Percentiles rank a stretch among this genome's conserved stretches.
Evolutionary conservation across 2,113 vertebrate species (phyloP).

Genomic region (Rhinichthys klamathensis): DNA sequence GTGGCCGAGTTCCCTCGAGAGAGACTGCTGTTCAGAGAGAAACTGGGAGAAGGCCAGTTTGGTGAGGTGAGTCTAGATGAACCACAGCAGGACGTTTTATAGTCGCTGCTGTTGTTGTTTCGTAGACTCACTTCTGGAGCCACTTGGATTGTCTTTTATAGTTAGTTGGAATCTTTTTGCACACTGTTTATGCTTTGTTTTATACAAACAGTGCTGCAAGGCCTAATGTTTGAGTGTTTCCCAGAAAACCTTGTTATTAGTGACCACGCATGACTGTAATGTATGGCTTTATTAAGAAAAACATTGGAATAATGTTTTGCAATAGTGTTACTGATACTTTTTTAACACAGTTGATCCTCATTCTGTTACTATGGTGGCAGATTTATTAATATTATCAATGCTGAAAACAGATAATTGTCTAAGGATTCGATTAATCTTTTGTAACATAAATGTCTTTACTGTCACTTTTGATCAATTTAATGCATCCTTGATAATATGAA

Average conservation of each 20-base stretch:
- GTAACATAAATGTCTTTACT: not conserved
- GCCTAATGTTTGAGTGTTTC: constrained; percentile 3
- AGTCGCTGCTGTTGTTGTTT: not conserved
- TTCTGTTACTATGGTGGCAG: not conserved
- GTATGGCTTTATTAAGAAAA: constrained; percentile 15
- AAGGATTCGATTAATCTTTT: not conserved
- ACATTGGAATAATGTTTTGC: not conserved
- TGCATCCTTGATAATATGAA: not conserved
- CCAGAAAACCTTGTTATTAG: constrained; percentile 7
- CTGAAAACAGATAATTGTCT: too few species aligned
- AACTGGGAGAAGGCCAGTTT: constrained; percentile 86
- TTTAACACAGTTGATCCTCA: not conserved
- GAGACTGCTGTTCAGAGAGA: constrained; percentile 80
- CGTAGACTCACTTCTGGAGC: not conserved
- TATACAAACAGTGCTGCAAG: not conserved
- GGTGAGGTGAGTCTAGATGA: constrained; percentile 75
- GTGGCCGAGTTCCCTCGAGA: constrained; percentile 82
- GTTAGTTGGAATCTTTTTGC: not conserved
- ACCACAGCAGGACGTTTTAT: not conserved
- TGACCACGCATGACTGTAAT: not conserved
- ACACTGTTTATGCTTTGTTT: not conserved
- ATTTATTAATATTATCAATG: too few species aligned
- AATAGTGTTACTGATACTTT: constrained; percentile 1
- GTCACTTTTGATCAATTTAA: not conserved
- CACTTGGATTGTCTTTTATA: not conserved